Evolutionary conservation across 2,888 invertebrate genomes (phyloP).

Genomic region (Ennomos erosarius): DNA sequence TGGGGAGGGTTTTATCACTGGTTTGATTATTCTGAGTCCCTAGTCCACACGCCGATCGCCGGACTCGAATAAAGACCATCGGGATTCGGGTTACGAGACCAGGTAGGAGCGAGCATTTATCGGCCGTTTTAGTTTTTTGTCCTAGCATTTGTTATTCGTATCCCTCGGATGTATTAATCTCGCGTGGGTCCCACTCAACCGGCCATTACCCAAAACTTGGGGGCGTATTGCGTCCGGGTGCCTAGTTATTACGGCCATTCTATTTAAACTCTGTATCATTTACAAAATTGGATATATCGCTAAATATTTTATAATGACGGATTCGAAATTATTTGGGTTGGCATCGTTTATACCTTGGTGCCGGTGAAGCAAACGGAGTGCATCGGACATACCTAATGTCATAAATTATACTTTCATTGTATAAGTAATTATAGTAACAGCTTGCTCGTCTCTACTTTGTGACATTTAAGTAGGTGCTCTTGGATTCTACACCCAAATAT

Average conservation of each 20-base stretch:
- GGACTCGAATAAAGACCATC: conserved; percentile 55
- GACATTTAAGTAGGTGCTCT: conserved; percentile 41
- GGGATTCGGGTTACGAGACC: conserved; percentile 55
- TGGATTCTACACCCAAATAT: conserved; percentile 56
- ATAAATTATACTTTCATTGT: conserved; percentile 56
- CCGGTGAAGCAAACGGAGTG: conserved; percentile 59
- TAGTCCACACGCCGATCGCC: conserved; percentile 16
- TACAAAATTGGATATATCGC: conserved; percentile 82
- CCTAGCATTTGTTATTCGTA: conserved; percentile 75
- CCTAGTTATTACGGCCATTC: conserved; percentile 81
- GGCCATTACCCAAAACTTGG: conserved; percentile 81
- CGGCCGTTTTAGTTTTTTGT: conserved; percentile 81
- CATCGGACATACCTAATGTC: conserved; percentile 57
- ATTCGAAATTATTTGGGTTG: conserved; percentile 67
- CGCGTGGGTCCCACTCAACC: conserved; percentile 74
- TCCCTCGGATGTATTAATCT: conserved; percentile 83
- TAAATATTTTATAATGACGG: conserved; percentile 84
- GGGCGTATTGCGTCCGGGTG: conserved; percentile 82
- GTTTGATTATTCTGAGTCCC: conserved; percentile 57
- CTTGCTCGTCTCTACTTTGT: conserved; percentile 54
- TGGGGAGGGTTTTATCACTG: conserved; percentile 76
- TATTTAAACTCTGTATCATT: conserved; percentile 82
- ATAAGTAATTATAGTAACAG: conserved; percentile 45
- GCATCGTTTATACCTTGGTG: conserved; percentile 60
- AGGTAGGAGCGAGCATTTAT: conserved; percentile 80